phyloP scores from a whole-genome alignment of 2,888 invertebrate genomes.

The Tipula confusa region DNA sequence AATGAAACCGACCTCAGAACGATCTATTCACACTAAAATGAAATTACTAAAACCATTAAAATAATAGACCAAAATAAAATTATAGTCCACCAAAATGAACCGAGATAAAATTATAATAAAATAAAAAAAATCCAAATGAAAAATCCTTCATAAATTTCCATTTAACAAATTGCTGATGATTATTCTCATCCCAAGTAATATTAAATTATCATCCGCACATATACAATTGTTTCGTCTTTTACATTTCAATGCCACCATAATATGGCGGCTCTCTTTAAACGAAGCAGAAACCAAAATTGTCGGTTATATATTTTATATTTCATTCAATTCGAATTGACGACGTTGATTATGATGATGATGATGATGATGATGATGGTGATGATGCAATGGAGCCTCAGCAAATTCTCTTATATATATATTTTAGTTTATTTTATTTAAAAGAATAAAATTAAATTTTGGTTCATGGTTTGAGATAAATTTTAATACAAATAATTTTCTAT shows the following conservation, averaged over 20 bases:
- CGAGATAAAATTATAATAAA: background rate
- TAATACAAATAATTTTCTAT: background rate
- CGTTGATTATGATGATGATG: background rate
- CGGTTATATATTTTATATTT: background rate
- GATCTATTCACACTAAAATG: background rate
- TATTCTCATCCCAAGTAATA: background rate
- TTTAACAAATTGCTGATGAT: background rate
- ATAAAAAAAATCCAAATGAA: background rate
- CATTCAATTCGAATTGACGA: background rate
- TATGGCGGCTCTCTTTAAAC: background rate
- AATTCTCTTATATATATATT: too few species aligned
- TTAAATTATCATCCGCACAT: constrained; percentile 3
- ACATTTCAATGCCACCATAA: background rate
- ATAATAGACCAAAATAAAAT: background rate
- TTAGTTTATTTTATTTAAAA: background rate
- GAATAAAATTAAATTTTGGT: background rate
- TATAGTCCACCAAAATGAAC: background rate
- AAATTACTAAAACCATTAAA: background rate
- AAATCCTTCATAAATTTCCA: background rate
- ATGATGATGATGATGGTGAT: background rate
- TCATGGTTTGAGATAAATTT: background rate
- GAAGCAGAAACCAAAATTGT: background rate
- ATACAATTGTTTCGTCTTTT: background rate
- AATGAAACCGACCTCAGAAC: background rate
- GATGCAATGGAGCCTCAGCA: background rate